These are phyloP conservation scores for Syngnathus floridae DNA, from an alignment of 2,113 vertebrate species.

Conservation along the genomic window DNA sequence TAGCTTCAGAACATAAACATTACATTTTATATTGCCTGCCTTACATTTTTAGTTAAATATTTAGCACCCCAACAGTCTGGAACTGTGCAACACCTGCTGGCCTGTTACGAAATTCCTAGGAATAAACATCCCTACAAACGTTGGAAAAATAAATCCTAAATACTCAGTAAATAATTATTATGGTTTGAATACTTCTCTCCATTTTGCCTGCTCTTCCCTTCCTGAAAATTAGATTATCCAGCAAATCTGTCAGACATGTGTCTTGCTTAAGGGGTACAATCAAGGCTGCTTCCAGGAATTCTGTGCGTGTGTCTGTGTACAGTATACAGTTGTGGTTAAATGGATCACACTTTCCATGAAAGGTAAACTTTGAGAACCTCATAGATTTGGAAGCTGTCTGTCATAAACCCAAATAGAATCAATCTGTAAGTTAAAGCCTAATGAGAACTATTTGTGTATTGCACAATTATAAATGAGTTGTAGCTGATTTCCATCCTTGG, in stretches of 20 bases:
- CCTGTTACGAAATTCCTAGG: constrained; percentile 16
- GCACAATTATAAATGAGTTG: not conserved
- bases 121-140: constrained; percentile 47
- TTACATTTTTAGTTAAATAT: constrained; percentile 37
- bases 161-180: not conserved
- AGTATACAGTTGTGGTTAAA: not conserved
- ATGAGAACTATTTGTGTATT: not conserved
- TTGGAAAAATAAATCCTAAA: constrained; percentile 26
- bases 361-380: not conserved
- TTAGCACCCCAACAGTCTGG: constrained; percentile 34
- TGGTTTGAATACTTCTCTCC: not conserved
- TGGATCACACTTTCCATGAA: not conserved
- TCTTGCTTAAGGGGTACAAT: not conserved
- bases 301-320: too few species aligned
- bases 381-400: not conserved
- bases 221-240: not conserved
- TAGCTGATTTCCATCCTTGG: not conserved
- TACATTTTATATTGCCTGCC: constrained; percentile 43
- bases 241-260: not conserved
- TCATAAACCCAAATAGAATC: not conserved
- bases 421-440: not conserved
- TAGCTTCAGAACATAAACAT: constrained; percentile 44
- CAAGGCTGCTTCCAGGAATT: not conserved
- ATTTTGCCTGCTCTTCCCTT: not conserved
- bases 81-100: constrained; percentile 51